A percentile compares a stretch with the other conserved stretches of the same genome.
Evolutionary conservation across 2,113 vertebrate species (phyloP).

Genomic region (Labrus mixtus): DNA sequence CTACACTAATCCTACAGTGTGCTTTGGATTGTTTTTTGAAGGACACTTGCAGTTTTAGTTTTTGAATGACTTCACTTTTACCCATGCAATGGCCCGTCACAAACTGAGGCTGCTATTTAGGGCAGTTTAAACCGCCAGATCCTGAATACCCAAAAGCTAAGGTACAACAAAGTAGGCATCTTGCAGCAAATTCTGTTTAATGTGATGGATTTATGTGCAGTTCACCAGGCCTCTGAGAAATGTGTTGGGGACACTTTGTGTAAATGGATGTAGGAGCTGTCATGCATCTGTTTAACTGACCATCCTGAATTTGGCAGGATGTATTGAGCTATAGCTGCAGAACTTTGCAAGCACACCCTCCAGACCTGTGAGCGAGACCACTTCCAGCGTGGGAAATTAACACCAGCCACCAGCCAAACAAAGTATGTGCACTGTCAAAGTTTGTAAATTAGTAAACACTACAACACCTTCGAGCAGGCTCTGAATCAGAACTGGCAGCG

Average conservation of each 20-base stretch:
- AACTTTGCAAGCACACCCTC: constrained; percentile 39
- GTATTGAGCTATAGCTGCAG: constrained; percentile 9
- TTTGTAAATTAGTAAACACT: constrained; percentile 58
- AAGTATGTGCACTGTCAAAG: constrained; percentile 59
- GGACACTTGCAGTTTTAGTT: too few species aligned
- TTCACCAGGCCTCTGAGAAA: constrained; percentile 15
- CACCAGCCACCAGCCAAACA: constrained; percentile 52
- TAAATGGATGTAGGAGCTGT: constrained; percentile 38
- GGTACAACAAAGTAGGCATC: background rate
- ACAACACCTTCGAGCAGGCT: constrained; percentile 41
- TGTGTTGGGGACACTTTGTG: constrained; percentile 29
- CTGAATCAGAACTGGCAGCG: constrained; percentile 42
- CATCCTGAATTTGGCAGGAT: constrained; percentile 33
- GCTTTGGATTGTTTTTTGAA: too few species aligned
- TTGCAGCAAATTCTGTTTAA: constrained; percentile 2
- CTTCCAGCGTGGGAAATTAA: constrained; percentile 66
- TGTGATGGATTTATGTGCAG: constrained; percentile 14
- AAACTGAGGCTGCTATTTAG: background rate
- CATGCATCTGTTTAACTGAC: constrained; percentile 31
- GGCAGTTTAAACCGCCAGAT: constrained; percentile 2
- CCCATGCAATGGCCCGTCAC: too few species aligned
- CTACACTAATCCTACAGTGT: too few species aligned
- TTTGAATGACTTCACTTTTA: too few species aligned
- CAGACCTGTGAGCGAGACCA: constrained; percentile 42
- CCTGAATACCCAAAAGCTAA: constrained; percentile 17